Evolutionary conservation across 2,888 invertebrate species (phyloP), one percentile per base, ranked within the genome.

Genomic region (Cecidostiba fungosa): DNA sequence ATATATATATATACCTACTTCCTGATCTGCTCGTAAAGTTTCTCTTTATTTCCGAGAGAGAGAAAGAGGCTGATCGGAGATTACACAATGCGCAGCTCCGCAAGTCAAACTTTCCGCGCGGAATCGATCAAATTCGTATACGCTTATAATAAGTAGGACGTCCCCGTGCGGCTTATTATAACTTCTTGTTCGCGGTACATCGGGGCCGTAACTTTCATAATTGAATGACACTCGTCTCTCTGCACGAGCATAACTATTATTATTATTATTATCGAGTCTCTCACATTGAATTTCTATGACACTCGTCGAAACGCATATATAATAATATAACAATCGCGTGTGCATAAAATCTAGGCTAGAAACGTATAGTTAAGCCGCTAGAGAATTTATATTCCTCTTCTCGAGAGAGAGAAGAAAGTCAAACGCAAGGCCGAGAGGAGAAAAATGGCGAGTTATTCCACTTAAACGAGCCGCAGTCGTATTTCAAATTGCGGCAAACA

Each of bases 381-480:
- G 3, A 72, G n/a, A 59, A 50, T 50, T 50, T 50, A 50, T 19
- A 19, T 50, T 50, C 1, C 16, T 16, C 16, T 19, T n/a, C 70
- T 10, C 70, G 23, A 23, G 23, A 5, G 23, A 5, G n/a, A 26
- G 16, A 66, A n/a, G 43, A 43, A 47, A 78, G 77, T 39, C 77
- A 66, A 66, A 54, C 54, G 77, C 77, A 36, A 66, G 29, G 62
- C 77, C 39, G 36, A 79, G 72, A 79, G 72, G 36, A 79, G 72
- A 79, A 79, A 79, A 79, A 79, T 70, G 70, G 50, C 70, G 79
- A 79, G 79, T 79, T 79, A 79, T 79, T 70, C 79, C 70, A 36
- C 70, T 79, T 79, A 79, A 79, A 70, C 79, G 79, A 70, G 32
- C 59, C 1, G 54, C n/a, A 72, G 59, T 43, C 59, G 59, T 81